These are phyloP conservation scores for Pammene aurita DNA, from an alignment of 2,888 invertebrate species.

Conservation along the genomic window DNA sequence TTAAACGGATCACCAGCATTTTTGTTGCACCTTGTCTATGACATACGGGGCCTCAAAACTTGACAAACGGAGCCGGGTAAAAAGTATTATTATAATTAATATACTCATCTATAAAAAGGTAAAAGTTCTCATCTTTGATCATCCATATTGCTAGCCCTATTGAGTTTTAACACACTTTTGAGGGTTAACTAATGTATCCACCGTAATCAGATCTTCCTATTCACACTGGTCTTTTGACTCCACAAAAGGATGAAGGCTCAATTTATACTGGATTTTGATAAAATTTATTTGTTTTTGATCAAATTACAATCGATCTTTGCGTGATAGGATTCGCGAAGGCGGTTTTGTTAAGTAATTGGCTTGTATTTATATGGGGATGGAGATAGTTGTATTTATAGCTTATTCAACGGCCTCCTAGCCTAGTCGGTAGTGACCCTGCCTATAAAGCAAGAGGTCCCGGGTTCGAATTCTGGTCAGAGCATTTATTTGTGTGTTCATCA, in stretches of 20 bases:
- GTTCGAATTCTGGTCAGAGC: too few species aligned
- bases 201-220: slow-evolving; percentile 51
- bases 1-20: too few species aligned
- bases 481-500: too few species aligned
- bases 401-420: too few species aligned
- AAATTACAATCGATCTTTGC: slow-evolving; percentile 74
- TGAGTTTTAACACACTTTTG: slow-evolving; percentile 78
- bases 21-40: too few species aligned
- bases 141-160: slow-evolving; percentile 63
- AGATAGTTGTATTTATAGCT: slow-evolving; percentile 13
- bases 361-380: slow-evolving; percentile 40
- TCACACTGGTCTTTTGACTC: slow-evolving; percentile 44
- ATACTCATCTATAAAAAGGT: background rate
- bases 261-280: slow-evolving; percentile 52
- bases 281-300: slow-evolving; percentile 76
- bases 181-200: slow-evolving; percentile 73
- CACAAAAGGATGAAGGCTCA: slow-evolving; percentile 55
- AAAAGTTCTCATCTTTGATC: slow-evolving; percentile 42
- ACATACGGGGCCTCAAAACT: too few species aligned
- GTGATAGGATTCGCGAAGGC: slow-evolving; percentile 61
- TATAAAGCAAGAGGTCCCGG: too few species aligned
- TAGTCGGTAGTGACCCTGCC: too few species aligned
- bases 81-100: too few species aligned
- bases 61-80: too few species aligned
- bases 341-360: slow-evolving; percentile 58